Evolutionary conservation across 2,888 invertebrate species (phyloP).

Genomic region (Ommatoiulus sabulosus): DNA sequence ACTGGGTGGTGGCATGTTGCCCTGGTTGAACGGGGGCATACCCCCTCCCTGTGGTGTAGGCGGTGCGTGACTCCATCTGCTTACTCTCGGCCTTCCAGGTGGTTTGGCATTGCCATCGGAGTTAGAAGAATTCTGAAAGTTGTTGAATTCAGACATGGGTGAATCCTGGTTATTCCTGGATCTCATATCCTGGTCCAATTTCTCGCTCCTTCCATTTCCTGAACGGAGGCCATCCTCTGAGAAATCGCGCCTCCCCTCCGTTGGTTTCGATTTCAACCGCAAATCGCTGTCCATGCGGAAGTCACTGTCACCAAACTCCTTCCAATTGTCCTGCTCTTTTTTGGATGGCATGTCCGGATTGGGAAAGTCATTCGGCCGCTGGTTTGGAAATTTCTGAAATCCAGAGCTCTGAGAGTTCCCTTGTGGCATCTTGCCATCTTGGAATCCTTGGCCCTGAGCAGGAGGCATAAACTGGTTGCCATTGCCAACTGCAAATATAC

Average conservation of each 20-base stretch:
- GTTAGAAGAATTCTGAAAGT: slow-evolving; percentile 40
- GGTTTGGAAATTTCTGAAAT: slow-evolving; percentile 48
- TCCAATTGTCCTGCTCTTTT: slow-evolving; percentile 54
- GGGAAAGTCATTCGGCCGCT: slow-evolving; percentile 33
- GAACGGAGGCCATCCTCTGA: background rate
- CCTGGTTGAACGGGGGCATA: background rate
- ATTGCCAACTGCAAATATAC: slow-evolving; percentile 46
- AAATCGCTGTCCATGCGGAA: slow-evolving; percentile 57
- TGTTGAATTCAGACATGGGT: slow-evolving; percentile 37
- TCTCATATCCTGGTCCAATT: slow-evolving; percentile 55
- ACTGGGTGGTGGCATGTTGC: slow-evolving; percentile 45
- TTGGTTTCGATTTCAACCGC: slow-evolving; percentile 42
- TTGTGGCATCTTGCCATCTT: background rate
- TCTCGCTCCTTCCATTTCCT: slow-evolving; percentile 39
- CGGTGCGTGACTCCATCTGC: slow-evolving; percentile 18
- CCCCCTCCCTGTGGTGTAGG: background rate
- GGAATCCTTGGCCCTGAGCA: slow-evolving; percentile 23
- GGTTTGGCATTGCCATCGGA: slow-evolving; percentile 21
- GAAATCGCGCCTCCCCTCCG: slow-evolving; percentile 25
- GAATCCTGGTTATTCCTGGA: slow-evolving; percentile 17
- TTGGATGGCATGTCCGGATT: slow-evolving; percentile 7
- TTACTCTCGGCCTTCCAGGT: background rate
- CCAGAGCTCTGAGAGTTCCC: background rate
- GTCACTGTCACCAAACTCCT: slow-evolving; percentile 59
- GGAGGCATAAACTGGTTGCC: slow-evolving; percentile 52